A percentile compares a stretch with the other conserved stretches of the same genome.
phyloP scores from a whole-genome alignment of 2,797 vertebrate genomes.

The Neolamprologus multifasciatus region DNA sequence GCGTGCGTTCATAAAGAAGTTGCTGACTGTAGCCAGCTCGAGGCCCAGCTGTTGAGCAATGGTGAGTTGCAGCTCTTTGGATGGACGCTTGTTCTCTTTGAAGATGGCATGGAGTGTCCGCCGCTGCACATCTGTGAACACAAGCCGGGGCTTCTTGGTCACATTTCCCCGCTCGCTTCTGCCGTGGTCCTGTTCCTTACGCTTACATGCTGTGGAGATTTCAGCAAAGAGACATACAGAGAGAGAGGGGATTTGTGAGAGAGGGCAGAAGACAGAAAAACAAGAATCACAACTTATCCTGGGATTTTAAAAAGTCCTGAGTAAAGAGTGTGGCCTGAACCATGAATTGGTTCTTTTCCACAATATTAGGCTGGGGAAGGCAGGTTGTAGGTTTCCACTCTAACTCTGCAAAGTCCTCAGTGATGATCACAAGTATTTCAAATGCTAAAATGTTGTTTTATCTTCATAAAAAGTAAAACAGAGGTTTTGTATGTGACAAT shows the following conservation, averaged over 20 bases:
- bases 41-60: constrained; percentile 98
- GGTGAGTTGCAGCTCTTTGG: constrained; percentile 99
- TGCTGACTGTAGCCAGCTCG: constrained; percentile 98
- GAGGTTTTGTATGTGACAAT: not conserved
- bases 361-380: not conserved
- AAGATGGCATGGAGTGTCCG: constrained; percentile 99
- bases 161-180: constrained; percentile 88
- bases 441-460: not conserved
- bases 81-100: constrained; percentile 99
- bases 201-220: constrained; percentile 86
- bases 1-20: constrained; percentile 99
- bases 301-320: not conserved
- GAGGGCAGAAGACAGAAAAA: not conserved
- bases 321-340: not conserved
- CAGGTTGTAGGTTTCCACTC: not conserved
- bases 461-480: not conserved
- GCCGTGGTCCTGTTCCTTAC: constrained; percentile 94
- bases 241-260: not conserved
- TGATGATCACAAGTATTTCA: not conserved
- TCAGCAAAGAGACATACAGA: not conserved
- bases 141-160: constrained; percentile 94
- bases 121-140: constrained; percentile 98
- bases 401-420: not conserved
- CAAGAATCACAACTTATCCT: not conserved
- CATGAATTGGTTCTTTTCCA: not conserved